Base-by-base conservation (phyloP, 2,797 vertebrate species). In the Gallinago nigripennis region DNA sequence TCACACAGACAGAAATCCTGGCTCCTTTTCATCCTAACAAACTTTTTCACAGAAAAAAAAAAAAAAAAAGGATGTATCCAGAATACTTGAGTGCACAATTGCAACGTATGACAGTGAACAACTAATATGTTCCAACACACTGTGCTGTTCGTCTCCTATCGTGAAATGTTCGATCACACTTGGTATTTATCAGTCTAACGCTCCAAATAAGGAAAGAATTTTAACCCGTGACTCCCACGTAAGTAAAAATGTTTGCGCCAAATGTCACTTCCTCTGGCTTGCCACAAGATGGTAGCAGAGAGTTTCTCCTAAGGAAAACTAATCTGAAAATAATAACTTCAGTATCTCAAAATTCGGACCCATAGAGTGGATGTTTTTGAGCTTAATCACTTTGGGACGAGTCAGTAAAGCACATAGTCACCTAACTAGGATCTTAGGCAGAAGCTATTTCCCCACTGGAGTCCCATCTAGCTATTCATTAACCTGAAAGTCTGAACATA, bases 241-340 rank as follows among this genome's bases (percentile, higher is more conserved):
- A n/a, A n/a, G 10, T 4, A 11, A 39, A 54, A 65, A 20, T 1
- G 6, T 16, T 68, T 69, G 20, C 6, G 25, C 31, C 69, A 53
- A 12, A 8, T 27, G 11, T 4, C 11, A 73, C n/a, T 78, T 77
- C 46, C 33, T 7, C 20, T 5, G 54, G 1, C 6, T n/a, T 23
- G 61, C 80, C 95, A 78, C 57, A 61, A 83, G 94, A 86, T 86
- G 92, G 80, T 50, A 90, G 88, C 61, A 95, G 53, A 87, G 84
- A 81, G 41, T 69, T 72, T 72, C 35, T 13, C 11, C 2, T 2
- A 4, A 30, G 3, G 27, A 73, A 93, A 92, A 20, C 6, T 4
- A 28, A 4, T 2, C 20, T 17, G 31, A 64, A 39, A 61, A 10
- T 3, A 54, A 19, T 9, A 27, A 11, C 1, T 0, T 18, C 2